Conservation (phyloP, 2,888 invertebrate genomes). For the Macropis europaea region DNA sequence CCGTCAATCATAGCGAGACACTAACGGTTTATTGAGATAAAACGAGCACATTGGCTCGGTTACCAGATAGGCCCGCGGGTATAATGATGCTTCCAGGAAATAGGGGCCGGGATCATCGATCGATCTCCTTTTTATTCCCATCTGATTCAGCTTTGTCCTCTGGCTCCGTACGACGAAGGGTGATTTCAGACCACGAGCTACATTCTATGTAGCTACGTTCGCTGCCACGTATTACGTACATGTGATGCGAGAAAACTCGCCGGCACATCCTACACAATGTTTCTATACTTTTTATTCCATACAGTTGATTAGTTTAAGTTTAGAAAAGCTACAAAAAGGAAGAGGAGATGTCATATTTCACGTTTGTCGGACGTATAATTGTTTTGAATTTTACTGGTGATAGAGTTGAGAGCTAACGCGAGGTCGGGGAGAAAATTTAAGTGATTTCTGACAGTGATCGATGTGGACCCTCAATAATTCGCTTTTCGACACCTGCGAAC, state of each 20-base stretch:
- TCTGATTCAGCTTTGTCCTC: constrained; percentile 9
- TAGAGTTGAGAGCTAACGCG: not conserved
- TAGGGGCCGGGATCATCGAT: constrained; percentile 33
- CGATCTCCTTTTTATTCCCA: constrained; percentile 4
- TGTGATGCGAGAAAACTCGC: too few species aligned
- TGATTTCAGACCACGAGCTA: too few species aligned
- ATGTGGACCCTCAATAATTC: constrained; percentile 17
- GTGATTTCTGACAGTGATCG: constrained; percentile 21
- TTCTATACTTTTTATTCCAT: too few species aligned
- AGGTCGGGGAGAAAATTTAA: not conserved
- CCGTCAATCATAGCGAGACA: constrained; percentile 36
- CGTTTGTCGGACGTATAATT: too few species aligned
- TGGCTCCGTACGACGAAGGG: not conserved
- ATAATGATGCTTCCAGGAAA: constrained; percentile 21
- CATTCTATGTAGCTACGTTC: too few species aligned
- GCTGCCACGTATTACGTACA: too few species aligned
- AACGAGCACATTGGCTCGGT: constrained; percentile 32
- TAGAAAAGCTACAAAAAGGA: too few species aligned
- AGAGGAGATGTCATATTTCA: too few species aligned
- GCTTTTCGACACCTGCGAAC: constrained; percentile 6
- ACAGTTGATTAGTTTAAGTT: too few species aligned
- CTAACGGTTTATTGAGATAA: constrained; percentile 14
- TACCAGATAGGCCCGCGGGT: constrained; percentile 9
- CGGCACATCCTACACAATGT: too few species aligned
- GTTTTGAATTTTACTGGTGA: too few species aligned